A percentile compares a stretch with the other conserved stretches of the same genome.
Evolutionary conservation across 1,140 invertebrate genomes (phyloP).

Genomic region (Philotrypesis tridentata): DNA sequence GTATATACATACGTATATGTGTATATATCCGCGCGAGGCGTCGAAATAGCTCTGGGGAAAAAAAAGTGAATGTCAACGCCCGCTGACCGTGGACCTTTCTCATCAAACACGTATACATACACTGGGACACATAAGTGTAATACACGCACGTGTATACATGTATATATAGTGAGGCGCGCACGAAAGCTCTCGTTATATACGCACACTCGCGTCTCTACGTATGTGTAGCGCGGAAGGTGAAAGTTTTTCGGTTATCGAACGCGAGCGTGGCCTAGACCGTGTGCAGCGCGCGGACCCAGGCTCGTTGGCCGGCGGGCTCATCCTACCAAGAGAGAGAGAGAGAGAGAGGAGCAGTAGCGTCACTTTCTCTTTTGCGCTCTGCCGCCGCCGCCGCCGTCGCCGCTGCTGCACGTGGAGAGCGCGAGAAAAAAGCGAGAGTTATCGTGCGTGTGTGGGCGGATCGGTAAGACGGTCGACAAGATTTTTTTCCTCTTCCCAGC

Average conservation of each 20-base stretch:
- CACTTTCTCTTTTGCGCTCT: neutral
- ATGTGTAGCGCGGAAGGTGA: slow-evolving; percentile 55
- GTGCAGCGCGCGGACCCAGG: neutral
- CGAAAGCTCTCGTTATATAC: neutral
- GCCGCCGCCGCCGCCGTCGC: neutral
- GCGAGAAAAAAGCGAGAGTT: slow-evolving; percentile 20
- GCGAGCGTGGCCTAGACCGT: slow-evolving; percentile 63
- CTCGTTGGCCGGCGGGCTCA: neutral
- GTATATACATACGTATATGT: no score
- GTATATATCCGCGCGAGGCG: neutral
- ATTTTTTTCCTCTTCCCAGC: no score
- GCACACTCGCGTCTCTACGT: neutral
- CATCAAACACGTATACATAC: neutral
- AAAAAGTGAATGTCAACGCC: slow-evolving; percentile 47
- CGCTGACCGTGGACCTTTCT: slow-evolving; percentile 48
- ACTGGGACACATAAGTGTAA: neutral
- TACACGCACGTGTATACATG: neutral
- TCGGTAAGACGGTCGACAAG: no score
- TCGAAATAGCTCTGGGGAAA: neutral
- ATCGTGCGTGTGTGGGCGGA: neutral
- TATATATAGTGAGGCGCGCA: no score
- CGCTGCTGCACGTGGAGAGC: neutral
- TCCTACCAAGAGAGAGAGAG: neutral
- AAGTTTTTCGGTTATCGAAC: slow-evolving; percentile 66
- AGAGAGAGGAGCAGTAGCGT: neutral